These are phyloP conservation scores for Aeoliscus strigatus DNA, from an alignment of 2,797 vertebrate species.

Conservation along the genomic window DNA sequence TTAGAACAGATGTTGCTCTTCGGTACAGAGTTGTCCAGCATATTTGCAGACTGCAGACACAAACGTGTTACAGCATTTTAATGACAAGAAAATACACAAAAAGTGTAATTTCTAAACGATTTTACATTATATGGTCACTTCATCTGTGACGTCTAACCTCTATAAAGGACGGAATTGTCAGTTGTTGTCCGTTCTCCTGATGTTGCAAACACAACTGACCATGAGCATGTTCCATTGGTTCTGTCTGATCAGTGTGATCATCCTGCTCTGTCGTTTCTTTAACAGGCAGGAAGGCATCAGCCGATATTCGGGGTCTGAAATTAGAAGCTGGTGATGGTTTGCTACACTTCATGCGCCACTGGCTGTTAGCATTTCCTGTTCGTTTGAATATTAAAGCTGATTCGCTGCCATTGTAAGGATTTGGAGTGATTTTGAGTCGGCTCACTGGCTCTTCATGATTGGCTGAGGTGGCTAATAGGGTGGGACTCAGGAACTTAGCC, in stretches of 20 bases:
- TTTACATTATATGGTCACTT: too few species aligned
- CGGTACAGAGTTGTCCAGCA: slow-evolving; percentile 17
- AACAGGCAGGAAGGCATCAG: slow-evolving; percentile 14
- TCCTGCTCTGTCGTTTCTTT: slow-evolving; percentile 12
- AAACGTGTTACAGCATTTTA: neutral
- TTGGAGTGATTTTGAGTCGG: slow-evolving; percentile 5
- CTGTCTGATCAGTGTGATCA: slow-evolving; percentile 11
- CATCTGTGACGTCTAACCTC: slow-evolving; percentile 48
- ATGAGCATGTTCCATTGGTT: slow-evolving; percentile 55
- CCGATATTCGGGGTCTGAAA: slow-evolving; percentile 15
- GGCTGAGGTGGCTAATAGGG: slow-evolving; percentile 11
- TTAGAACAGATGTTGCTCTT: slow-evolving; percentile 37
- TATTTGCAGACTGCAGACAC: slow-evolving; percentile 32
- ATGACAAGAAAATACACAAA: too few species aligned
- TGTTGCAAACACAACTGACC: slow-evolving; percentile 14
- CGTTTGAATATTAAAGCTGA: slow-evolving; percentile 16
- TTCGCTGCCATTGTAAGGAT: slow-evolving; percentile 1
- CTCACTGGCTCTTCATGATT: slow-evolving; percentile 21
- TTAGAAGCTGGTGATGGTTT: neutral
- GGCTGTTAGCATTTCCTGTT: slow-evolving; percentile 5
- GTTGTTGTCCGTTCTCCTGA: slow-evolving; percentile 9
- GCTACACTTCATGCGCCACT: slow-evolving; percentile 19
- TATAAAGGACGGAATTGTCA: slow-evolving; percentile 1
- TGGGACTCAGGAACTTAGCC: slow-evolving; percentile 64
- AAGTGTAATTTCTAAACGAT: too few species aligned